Conservation (phyloP, 2,797 vertebrate species). For the Nyctibius grandis region DNA sequence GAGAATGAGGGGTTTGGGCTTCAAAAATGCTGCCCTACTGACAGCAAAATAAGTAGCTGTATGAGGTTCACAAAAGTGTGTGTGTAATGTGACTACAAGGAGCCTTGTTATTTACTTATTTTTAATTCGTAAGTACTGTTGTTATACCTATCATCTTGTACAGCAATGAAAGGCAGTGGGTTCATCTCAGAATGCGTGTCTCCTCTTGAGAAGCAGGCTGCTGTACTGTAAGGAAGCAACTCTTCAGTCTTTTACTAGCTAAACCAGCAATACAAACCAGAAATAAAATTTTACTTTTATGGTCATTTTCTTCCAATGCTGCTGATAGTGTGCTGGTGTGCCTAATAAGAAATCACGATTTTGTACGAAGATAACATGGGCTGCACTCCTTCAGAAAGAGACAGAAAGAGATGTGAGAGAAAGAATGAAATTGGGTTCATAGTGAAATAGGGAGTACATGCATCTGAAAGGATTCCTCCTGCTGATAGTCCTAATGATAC, state of each 20-base stretch:
- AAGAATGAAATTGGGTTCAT: constrained; percentile 7
- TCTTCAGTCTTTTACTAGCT: not conserved
- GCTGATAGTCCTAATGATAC: not conserved
- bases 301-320: not conserved
- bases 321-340: not conserved
- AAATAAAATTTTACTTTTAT: not conserved
- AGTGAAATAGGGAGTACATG: not conserved
- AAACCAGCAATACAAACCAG: not conserved
- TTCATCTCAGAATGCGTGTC: not conserved
- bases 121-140: not conserved
- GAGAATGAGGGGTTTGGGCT: not conserved
- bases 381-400: constrained; percentile 8
- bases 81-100: not conserved
- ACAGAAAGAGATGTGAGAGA: not conserved
- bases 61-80: not conserved
- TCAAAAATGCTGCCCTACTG: not conserved
- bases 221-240: not conserved
- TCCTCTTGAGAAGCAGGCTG: not conserved
- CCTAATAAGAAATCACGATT: not conserved
- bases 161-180: not conserved
- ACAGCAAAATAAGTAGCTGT: not conserved
- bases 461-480: not conserved
- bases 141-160: not conserved
- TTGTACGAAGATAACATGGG: not conserved
- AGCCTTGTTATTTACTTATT: not conserved